Evolutionary conservation across 2,113 vertebrate species (phyloP).

Genomic region (Genyomyrus donnyi): DNA sequence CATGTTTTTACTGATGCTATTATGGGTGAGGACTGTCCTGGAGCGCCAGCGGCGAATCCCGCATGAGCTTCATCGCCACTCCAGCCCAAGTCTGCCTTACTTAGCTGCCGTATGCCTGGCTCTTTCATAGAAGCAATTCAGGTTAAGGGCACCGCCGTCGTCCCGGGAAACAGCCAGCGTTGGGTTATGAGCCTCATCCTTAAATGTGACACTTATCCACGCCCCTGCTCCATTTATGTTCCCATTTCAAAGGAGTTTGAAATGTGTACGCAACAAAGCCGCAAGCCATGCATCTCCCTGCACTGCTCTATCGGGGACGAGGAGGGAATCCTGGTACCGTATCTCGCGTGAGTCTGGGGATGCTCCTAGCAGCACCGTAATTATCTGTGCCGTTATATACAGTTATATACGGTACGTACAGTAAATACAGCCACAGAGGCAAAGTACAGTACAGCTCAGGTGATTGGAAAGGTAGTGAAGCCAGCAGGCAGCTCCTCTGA

Average conservation of each 20-base stretch:
- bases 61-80: not conserved
- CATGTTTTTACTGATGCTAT: not conserved
- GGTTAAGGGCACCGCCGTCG: not conserved
- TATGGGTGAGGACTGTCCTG: not conserved
- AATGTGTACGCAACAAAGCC: not conserved
- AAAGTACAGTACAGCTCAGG: not conserved
- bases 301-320: not conserved
- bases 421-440: not conserved
- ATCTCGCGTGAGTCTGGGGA: not conserved
- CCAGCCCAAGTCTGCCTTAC: not conserved
- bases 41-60: not conserved
- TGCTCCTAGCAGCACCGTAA: not conserved
- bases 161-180: not conserved
- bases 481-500: not conserved
- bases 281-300: not conserved
- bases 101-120: not conserved
- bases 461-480: not conserved
- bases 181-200: not conserved
- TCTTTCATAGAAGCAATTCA: not conserved
- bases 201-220: not conserved
- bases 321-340: not conserved
- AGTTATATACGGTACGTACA: not conserved
- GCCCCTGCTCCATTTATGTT: not conserved
- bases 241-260: not conserved
- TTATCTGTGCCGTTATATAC: not conserved